Evolutionary conservation across 92 coral and sea anemone genomes (phyloP).

Genomic region (Parazoanthus darwini): DNA sequence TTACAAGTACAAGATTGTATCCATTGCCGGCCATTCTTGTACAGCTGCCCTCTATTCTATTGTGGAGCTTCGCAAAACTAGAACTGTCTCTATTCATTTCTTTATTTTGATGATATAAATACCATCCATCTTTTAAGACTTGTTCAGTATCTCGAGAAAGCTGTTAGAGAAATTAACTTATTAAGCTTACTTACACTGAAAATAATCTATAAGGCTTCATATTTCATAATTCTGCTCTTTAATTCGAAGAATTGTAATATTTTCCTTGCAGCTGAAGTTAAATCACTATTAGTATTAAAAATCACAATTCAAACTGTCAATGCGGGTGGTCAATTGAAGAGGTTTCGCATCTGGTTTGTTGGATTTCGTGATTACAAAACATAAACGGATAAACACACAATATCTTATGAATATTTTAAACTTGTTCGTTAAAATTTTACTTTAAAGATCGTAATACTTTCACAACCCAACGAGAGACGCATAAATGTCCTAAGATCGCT

Average conservation of each 20-base stretch:
- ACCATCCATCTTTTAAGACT: background rate
- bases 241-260: too few relatives aligned
- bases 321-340: background rate
- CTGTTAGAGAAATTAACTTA: too few relatives aligned
- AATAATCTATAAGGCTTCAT: too few relatives aligned
- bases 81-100: background rate
- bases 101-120: too few relatives aligned
- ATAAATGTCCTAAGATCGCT: too few relatives aligned
- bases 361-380: background rate
- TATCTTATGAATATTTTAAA: too few relatives aligned
- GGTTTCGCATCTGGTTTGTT: background rate
- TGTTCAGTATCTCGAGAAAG: too few relatives aligned
- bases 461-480: too few relatives aligned
- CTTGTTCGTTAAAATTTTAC: too few relatives aligned
- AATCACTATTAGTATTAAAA: background rate
- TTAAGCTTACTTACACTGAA: too few relatives aligned
- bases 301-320: background rate
- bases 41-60: background rate
- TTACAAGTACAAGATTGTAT: background rate
- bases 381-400: too few relatives aligned
- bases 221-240: background rate
- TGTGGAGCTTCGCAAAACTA: background rate
- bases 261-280: background rate
- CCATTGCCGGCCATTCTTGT: background rate
- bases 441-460: too few relatives aligned